These are phyloP conservation scores for Epizoanthus stellaris DNA, from an alignment of 92 coral and sea anemone species.

Conservation along the genomic window DNA sequence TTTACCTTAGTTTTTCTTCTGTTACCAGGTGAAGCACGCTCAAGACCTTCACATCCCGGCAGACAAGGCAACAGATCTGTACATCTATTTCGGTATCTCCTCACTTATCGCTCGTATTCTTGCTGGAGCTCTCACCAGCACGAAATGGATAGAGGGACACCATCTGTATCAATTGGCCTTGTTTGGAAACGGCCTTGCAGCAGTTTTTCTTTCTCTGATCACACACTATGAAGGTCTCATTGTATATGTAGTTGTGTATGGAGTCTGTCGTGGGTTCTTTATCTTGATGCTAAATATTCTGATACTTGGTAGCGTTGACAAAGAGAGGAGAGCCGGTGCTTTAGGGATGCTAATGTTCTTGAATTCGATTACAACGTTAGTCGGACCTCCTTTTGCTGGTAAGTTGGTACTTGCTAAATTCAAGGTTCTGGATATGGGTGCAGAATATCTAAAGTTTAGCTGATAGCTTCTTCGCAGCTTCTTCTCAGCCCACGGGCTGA, in stretches of 20 bases:
- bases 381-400: conserved; percentile 8
- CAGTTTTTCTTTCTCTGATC: neutral
- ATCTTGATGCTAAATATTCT: neutral
- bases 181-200: neutral
- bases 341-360: neutral
- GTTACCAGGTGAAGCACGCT: neutral
- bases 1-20: too few species aligned
- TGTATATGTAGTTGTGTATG: neutral
- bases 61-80: neutral
- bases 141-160: neutral
- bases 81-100: neutral
- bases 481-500: too few species aligned
- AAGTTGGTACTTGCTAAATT: neutral
- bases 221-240: neutral
- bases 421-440: too few species aligned
- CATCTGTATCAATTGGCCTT: neutral
- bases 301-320: neutral
- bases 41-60: neutral
- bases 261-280: neutral
- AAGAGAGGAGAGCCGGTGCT: neutral
- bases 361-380: neutral
- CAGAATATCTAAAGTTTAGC: too few species aligned
- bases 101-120: neutral
- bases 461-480: too few species aligned
- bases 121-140: neutral